Evolutionary conservation across 2,797 vertebrate species (phyloP), one percentile per base, ranked within the genome.

Genomic region (Antennarius maculatus): DNA sequence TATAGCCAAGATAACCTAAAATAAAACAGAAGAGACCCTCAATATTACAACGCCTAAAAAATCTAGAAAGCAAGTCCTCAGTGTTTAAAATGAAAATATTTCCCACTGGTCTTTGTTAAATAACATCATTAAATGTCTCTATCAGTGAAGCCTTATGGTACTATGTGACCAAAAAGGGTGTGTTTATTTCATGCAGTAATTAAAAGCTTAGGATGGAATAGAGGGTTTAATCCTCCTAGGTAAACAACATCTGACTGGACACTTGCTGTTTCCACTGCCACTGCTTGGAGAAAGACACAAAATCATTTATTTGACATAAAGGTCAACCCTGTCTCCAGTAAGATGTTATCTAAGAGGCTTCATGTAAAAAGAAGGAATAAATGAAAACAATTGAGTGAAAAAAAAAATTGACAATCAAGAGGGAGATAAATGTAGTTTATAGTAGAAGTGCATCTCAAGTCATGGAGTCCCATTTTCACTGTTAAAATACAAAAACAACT

Each of bases 1-100:
- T 91, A 8, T 99, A 99, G 64, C 98, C 98, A 1, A 99, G 94
- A 88, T 99, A 99, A 78, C 98, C 98, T 99, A 31, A 65, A 78
- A 82, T 53, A 43, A 15, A 43, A 34, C 60, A 53, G 4, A 41
- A 72, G 34, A 53, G 13, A 6, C 5, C 45, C 7, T 74, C 23
- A n/a, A 31, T 4, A 45, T 60, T 12, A 62, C 18, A 43, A 23
- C 61, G 9, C 5, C 6, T 46, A 3, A 17, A 34, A 34, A 15
- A 42, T 42, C 63, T 34, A 65, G 41, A 42, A 67, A 60, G 18
- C 4, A 58, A 4, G 56, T 61, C 27, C 6, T 28, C 6, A 41
- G 31, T 28, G 18, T 54, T 67, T 63, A 50, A 7, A 57, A n/a
- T 51, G 10, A 46, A 8, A 37, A 46, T 23, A 23, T 34, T 34